These are phyloP conservation scores for Phyllotis vaccarum DNA, from an alignment of 2,797 vertebrate species.

Conservation along the genomic window DNA sequence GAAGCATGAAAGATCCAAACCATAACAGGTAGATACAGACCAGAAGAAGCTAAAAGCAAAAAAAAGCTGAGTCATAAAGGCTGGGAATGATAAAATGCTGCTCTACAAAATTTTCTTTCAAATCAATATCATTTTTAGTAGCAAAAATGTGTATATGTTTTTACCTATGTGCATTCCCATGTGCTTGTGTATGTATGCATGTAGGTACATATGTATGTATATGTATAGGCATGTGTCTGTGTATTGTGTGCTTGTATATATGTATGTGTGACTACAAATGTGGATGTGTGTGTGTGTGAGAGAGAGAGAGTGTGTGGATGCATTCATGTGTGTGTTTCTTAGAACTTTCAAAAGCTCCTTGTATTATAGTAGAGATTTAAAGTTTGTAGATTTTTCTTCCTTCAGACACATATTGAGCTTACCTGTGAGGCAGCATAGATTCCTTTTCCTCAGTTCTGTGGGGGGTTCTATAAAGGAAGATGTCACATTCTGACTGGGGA, in stretches of 20 bases:
- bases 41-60: too few relatives aligned
- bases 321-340: neutral
- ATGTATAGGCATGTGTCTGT: neutral
- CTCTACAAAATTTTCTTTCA: neutral
- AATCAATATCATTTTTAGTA: neutral
- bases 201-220: neutral
- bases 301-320: too few relatives aligned
- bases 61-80: rapidly evolving
- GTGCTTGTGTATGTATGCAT: neutral
- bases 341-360: neutral
- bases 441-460: neutral
- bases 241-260: neutral
- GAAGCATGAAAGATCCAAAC: neutral
- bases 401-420: neutral
- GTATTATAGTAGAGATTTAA: neutral
- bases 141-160: neutral
- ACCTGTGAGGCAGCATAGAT: neutral
- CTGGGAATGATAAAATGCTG: neutral
- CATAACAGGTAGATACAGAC: neutral
- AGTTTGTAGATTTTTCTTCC: neutral
- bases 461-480: neutral
- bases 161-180: neutral
- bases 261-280: neutral
- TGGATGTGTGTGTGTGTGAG: neutral
- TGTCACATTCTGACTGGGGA: neutral